Base-by-base conservation (phyloP, 2,113 vertebrate species). In the Ovibos moschatus region DNA sequence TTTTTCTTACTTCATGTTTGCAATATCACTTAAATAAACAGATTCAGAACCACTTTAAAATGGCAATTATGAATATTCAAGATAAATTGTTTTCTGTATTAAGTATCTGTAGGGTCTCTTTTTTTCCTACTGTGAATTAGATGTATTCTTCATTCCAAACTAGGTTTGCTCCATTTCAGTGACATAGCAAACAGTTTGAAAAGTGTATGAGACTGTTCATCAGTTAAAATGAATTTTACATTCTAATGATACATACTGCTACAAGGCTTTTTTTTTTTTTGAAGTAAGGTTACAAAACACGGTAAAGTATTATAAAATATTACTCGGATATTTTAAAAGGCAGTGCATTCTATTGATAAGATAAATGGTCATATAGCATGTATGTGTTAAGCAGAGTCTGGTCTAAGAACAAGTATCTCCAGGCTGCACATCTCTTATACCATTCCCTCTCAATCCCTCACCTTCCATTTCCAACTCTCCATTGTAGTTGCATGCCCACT, bases 211-310 rank as follows among this genome's bases (percentile, higher is more conserved):
- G 33, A 51, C 6, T 9, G 7, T 71, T 89, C 33, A 64, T 53
- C 55, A 87, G 6, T 89, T 91, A 86, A 95, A 97, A 83, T 81
- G n/a, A 88, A 88, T 86, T 89, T 74, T 81, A 64, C 27, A 60
- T 10, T 51, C 2, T 50, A 58, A 67, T 74, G 11, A 82, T 83
- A 0, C 4, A n/a, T n/a, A 93, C 28, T 43, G 60, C 19, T 84
- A 1, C 50, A 89, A 89, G 28, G 62, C 33, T 45, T 83, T 78
- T 40, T 60, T 87, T 94, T 58, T 87, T 62, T 62, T 60, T 84
- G 45, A 87, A 85, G 7, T 55, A 62, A 15, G 13, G 1, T 94
- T 84, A 89, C 6, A 87, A 83, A 89, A 64, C 12, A 62, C 0
- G 0, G 30, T 82, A 82, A n/a, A 82, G 10, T 33, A 51, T 55